phyloP scores from a whole-genome alignment of 2,113 vertebrate species.

The Alexandromys fortis region DNA sequence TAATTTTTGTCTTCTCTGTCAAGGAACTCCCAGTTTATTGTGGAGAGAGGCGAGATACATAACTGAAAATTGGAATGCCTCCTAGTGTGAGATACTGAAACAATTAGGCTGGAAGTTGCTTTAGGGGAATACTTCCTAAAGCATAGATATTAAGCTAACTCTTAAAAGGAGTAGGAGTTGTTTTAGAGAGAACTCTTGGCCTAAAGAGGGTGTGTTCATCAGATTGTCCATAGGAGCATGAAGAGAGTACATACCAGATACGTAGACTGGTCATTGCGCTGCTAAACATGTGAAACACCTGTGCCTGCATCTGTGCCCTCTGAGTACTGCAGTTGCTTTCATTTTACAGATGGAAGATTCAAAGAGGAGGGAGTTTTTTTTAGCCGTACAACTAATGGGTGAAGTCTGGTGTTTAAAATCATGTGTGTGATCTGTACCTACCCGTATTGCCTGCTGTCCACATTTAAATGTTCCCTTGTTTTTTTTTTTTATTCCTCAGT shows the following conservation, averaged over 20 bases:
- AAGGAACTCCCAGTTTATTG: not conserved
- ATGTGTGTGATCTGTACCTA: not conserved
- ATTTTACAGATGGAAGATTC: not conserved
- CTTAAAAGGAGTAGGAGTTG: not conserved
- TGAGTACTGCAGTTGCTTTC: not conserved
- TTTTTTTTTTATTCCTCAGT: not conserved
- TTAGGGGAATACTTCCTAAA: not conserved
- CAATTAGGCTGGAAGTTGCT: not conserved
- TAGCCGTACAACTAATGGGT: not conserved
- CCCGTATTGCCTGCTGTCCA: not conserved
- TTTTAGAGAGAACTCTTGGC: not conserved
- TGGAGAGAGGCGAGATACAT: not conserved
- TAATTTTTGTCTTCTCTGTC: not conserved
- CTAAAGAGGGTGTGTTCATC: not conserved
- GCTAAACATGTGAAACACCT: not conserved
- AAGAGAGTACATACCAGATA: not conserved
- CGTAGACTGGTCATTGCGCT: not conserved
- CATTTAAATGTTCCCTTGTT: constrained; percentile 28
- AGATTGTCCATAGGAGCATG: not conserved
- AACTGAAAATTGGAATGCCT: not conserved
- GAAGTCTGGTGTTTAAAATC: not conserved
- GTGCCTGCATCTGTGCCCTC: not conserved
- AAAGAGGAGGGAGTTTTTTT: not conserved
- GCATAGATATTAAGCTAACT: not conserved
- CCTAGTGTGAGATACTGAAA: not conserved